Evolutionary conservation across 2,888 invertebrate species (phyloP).

Genomic region (Lasioglossum lativentre): DNA sequence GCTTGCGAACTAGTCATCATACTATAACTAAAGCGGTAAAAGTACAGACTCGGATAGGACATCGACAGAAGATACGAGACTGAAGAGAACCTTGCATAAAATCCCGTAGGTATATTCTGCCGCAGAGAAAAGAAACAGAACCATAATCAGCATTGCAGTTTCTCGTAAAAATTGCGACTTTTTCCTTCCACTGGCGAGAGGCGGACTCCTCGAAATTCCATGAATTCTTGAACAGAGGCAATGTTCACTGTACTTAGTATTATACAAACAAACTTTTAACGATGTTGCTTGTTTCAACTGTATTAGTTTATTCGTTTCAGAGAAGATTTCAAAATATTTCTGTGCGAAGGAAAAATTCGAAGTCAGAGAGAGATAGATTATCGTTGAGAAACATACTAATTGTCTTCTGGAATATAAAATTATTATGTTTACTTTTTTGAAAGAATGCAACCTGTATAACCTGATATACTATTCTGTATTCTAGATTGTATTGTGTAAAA

Average conservation of each 20-base stretch:
- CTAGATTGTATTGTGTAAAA: no score
- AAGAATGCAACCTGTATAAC: no score
- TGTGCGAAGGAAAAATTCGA: neutral
- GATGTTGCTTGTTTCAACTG: neutral
- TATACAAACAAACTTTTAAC: neutral
- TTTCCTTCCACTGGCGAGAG: neutral
- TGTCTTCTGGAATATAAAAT: neutral
- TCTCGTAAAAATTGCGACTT: neutral
- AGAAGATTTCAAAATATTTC: neutral
- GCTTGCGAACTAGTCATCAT: slow-evolving; percentile 19
- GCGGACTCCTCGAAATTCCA: neutral
- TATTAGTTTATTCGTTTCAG: neutral
- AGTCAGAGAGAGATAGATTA: no score
- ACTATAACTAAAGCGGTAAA: slow-evolving; percentile 7
- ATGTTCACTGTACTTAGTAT: neutral
- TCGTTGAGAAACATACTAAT: neutral
- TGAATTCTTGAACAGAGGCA: neutral
- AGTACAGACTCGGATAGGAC: neutral
- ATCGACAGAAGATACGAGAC: neutral
- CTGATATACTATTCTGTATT: no score
- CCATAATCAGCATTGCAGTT: neutral
- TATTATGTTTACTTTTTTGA: no score
- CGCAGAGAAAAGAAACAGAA: neutral
- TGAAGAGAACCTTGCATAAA: neutral
- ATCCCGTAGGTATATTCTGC: neutral